A percentile compares a stretch with the other conserved stretches of the same genome.
These are phyloP conservation scores for Sycophila sp. DNA, from an alignment of 1,140 invertebrate species.

Conservation along the genomic window DNA sequence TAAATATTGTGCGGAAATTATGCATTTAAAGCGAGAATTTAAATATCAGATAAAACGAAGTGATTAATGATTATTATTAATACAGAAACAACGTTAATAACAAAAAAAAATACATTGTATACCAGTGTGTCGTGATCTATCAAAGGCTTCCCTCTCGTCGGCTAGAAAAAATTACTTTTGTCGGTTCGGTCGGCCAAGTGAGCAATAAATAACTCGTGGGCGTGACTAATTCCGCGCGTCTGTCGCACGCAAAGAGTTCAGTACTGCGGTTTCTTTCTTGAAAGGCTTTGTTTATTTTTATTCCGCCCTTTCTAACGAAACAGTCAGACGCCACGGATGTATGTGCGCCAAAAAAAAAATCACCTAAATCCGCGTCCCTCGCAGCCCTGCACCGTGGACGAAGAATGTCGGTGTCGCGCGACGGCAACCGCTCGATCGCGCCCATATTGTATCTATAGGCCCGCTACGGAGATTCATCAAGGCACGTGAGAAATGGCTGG, in stretches of 20 bases:
- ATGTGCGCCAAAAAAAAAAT: neutral
- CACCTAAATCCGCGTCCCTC: neutral
- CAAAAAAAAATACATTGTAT: constrained; percentile 1
- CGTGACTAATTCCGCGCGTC: constrained; percentile 29
- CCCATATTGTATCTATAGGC: too few relatives aligned
- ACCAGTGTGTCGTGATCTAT: neutral
- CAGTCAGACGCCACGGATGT: too few relatives aligned
- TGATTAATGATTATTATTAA: constrained; percentile 10
- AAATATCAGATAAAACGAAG: neutral
- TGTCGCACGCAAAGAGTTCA: constrained; percentile 4
- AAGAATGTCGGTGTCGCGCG: neutral
- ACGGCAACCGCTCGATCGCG: too few relatives aligned
- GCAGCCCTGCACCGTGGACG: neutral
- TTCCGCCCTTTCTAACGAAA: constrained; percentile 13
- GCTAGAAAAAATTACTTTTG: constrained; percentile 12
- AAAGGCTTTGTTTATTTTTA: constrained; percentile 27
- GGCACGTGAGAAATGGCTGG: constrained; percentile 24
- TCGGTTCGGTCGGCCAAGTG: constrained; percentile 10
- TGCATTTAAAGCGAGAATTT: neutral
- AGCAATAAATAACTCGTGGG: constrained; percentile 40
- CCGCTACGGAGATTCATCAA: neutral
- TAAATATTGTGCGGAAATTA: neutral
- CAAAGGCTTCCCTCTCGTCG: neutral
- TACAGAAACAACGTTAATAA: constrained; percentile 12
- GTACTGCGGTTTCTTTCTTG: neutral